Base-by-base conservation (phyloP, 2,113 vertebrate species). In the Takifugu flavidus region DNA sequence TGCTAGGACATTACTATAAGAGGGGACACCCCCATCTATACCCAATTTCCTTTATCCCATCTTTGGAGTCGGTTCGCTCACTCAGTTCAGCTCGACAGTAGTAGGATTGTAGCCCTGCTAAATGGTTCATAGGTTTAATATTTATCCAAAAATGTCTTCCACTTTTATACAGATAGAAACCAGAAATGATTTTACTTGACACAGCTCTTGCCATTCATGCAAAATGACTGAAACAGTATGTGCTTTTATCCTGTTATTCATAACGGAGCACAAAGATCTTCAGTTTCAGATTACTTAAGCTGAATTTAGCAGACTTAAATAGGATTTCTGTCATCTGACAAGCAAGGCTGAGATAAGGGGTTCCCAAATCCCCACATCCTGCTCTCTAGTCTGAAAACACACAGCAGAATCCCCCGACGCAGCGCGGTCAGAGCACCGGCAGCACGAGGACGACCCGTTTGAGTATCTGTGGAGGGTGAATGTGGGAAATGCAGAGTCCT, bases 361-460 rank as follows among this genome's bases (percentile, higher is more conserved):
- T 69, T 68, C 60, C 45, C 49, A 61, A 69, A 67, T 39, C 53
- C 53, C 74, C 52, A 42, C 52, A 56, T 74, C 60, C 62, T 58
- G 56, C 61, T 58, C 53, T 27, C 49, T 13, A 11, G 45, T 54
- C 60, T 60, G 67, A 68, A 25, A 61, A 53, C 57, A 72, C 53
- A 66, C 66, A 67, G 51, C 54, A 14, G 34, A 31, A 79, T 62
- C 52, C 5, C 52, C 50, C 62, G 20, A 27, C 6, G 14, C 53
- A 56, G 66, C 49, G 53, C 75, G 74, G 72, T 61, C 56, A 47
- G 49, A 58, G 76, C 20, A 54, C 76, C 72, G 15, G n/a, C 15
- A 63, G 72, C 78, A 79, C 78, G 79, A 79, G 74, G 84, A 70
- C 34, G 11, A 39, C 7, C 72, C 71, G 77, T 67, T 66, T 45